phyloP scores from a whole-genome alignment of 2,113 vertebrate genomes.

The Maccullochella peelii region DNA sequence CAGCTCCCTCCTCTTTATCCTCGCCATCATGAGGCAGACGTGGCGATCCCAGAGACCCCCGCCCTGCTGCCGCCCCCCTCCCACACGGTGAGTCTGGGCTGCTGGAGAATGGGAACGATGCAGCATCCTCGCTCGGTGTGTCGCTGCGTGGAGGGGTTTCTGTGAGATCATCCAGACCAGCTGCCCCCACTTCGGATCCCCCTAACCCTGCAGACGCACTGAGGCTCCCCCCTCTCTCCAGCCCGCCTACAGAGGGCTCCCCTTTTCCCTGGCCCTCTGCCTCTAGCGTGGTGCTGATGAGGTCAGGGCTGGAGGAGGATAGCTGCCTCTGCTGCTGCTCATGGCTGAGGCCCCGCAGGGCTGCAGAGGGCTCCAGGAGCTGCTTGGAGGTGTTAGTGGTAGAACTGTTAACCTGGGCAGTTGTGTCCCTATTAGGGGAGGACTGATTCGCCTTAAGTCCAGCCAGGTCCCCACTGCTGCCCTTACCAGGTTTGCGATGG shows the following conservation, averaged over 20 bases:
- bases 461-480: constrained; percentile 91
- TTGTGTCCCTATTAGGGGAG: constrained; percentile 70
- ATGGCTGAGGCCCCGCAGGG: constrained; percentile 86
- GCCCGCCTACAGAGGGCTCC: constrained; percentile 65
- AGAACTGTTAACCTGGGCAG: constrained; percentile 55
- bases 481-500: constrained; percentile 90
- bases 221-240: constrained; percentile 80
- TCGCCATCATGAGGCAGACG: constrained; percentile 82
- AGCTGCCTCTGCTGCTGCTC: constrained; percentile 90
- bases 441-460: constrained; percentile 86
- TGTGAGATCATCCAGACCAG: constrained; percentile 80
- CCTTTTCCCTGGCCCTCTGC: constrained; percentile 80
- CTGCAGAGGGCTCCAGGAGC: constrained; percentile 85
- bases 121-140: constrained; percentile 89
- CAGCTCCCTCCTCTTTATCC: constrained; percentile 83
- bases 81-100: constrained; percentile 91
- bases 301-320: constrained; percentile 93
- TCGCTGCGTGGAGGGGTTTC: constrained; percentile 87
- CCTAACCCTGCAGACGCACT: constrained; percentile 80
- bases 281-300: constrained; percentile 90
- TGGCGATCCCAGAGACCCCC: constrained; percentile 80
- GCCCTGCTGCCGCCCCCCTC: constrained; percentile 79
- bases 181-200: constrained; percentile 69
- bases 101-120: constrained; percentile 90
- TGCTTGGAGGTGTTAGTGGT: constrained; percentile 75